phyloP scores from a whole-genome alignment of 2,113 vertebrate genomes.

The Tretioscincus oriximinensis region DNA sequence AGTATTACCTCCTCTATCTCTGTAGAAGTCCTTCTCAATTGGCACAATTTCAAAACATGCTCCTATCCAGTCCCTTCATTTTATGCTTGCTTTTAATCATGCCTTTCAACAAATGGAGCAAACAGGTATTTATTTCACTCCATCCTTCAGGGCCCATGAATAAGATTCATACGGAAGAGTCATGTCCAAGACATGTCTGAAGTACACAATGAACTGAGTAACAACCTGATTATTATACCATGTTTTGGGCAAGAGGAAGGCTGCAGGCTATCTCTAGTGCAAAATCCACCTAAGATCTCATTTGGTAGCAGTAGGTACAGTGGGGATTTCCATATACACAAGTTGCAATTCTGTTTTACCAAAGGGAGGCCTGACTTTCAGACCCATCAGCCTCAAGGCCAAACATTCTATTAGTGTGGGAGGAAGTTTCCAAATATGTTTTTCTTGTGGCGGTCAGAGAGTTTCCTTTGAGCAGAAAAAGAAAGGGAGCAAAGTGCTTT shows the following conservation, averaged over 20 bases:
- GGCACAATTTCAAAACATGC: background rate
- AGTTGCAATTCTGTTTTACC: background rate
- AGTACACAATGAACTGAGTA: background rate
- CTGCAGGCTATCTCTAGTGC: background rate
- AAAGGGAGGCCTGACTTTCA: background rate
- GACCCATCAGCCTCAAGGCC: background rate
- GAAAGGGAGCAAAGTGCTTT: conserved; percentile 23
- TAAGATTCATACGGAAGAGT: background rate
- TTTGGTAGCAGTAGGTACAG: background rate
- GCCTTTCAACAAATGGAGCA: background rate
- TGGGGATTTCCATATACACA: background rate
- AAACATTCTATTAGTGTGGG: conserved; percentile 12
- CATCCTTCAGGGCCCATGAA: background rate
- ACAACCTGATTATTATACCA: background rate
- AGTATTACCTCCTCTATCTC: background rate
- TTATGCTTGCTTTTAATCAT: background rate
- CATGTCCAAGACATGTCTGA: background rate
- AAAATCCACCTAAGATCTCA: background rate
- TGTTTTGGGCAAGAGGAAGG: background rate
- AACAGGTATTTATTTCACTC: background rate
- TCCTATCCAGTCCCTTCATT: background rate
- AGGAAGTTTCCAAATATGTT: conserved; percentile 60
- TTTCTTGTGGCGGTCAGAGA: conserved; percentile 56
- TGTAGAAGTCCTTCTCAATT: background rate
- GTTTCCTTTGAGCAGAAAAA: conserved; percentile 53